Conservation (phyloP, 23 tunicate species). For the Halocynthia aurantium region DNA sequence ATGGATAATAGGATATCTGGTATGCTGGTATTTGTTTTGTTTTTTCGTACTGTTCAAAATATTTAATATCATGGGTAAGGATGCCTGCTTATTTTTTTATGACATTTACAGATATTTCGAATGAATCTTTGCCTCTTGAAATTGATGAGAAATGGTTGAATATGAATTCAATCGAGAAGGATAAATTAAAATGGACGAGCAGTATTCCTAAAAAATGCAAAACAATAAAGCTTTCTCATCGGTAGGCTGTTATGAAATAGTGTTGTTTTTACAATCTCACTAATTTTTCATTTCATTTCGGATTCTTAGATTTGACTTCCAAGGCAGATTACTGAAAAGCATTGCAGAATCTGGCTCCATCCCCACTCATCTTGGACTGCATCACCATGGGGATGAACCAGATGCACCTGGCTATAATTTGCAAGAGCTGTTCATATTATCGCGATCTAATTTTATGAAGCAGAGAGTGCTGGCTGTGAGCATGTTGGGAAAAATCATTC, state of each 20-base stretch:
- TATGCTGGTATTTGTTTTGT: background rate
- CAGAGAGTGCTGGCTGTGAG: conserved; percentile 66
- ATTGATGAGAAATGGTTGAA: conserved; percentile 28
- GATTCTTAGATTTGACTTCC: conserved; percentile 62
- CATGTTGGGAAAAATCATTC: conserved; percentile 40
- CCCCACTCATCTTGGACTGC: conserved; percentile 70
- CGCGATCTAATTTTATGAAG: conserved; percentile 49
- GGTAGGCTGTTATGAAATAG: conserved; percentile 5
- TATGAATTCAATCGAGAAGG: conserved; percentile 54
- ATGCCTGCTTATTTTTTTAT: no score
- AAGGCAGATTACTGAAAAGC: conserved; percentile 46
- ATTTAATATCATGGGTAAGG: background rate
- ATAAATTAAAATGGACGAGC: conserved; percentile 72
- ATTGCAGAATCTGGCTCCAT: conserved; percentile 4
- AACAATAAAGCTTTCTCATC: background rate
- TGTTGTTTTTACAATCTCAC: background rate
- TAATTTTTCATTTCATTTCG: background rate
- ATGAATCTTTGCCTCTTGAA: background rate
- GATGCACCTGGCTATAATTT: conserved; percentile 64
- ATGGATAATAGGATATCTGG: no score
- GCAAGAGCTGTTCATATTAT: conserved; percentile 51
- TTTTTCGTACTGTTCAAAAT: background rate
- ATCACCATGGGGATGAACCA: conserved; percentile 72
- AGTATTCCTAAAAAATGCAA: conserved; percentile 8
- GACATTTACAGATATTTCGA: no score